Percentiles rank a stretch among this genome's conserved stretches.
These are phyloP conservation scores for Acanthurus lineatus DNA, from an alignment of 2,797 vertebrate genomes.

Conservation along the genomic window DNA sequence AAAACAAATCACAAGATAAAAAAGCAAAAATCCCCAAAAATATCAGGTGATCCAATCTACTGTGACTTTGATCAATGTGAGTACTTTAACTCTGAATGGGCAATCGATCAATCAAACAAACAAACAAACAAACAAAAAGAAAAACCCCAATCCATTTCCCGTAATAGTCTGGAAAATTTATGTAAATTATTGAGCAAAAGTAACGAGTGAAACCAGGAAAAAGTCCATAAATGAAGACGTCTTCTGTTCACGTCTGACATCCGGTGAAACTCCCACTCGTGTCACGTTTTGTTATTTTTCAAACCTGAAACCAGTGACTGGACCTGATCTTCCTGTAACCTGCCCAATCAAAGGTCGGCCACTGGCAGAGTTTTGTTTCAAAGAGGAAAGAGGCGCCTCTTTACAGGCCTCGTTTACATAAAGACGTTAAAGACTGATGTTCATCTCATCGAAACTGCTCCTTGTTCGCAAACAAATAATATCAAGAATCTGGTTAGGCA, in stretches of 20 bases:
- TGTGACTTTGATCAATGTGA: neutral
- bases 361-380: slow-evolving; percentile 26
- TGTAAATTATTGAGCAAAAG: neutral
- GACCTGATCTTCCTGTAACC: slow-evolving; percentile 37
- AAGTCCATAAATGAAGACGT: neutral
- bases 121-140: neutral
- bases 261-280: slow-evolving; percentile 42
- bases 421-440: slow-evolving; percentile 17
- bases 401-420: slow-evolving; percentile 36
- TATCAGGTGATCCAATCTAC: neutral
- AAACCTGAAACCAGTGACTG: slow-evolving; percentile 38
- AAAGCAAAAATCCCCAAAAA: neutral
- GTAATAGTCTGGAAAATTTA: neutral
- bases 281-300: neutral
- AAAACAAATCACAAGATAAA: no score
- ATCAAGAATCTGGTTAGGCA: slow-evolving; percentile 78
- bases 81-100: neutral
- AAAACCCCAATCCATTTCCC: neutral
- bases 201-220: neutral
- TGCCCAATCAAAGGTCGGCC: slow-evolving; percentile 5
- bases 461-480: slow-evolving; percentile 6
- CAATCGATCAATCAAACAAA: no score
- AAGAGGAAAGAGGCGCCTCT: slow-evolving; percentile 4
- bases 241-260: slow-evolving; percentile 18
- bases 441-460: slow-evolving; percentile 82